Evolutionary conservation across 1,140 invertebrate species (phyloP).

Genomic region (Catajapyx aquilonaris): DNA sequence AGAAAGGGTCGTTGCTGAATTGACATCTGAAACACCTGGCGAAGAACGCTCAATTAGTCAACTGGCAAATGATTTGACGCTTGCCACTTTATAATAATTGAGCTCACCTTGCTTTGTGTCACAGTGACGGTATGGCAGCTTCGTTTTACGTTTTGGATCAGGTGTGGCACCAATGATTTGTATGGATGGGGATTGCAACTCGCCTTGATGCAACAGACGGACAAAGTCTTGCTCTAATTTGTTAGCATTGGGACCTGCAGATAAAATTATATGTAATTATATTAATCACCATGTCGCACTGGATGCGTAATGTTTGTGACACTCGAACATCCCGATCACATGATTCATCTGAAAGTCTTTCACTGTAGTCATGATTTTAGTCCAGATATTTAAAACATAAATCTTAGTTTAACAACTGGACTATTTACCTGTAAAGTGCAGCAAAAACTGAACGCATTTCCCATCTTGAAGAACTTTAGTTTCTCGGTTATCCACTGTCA

Average conservation of each 20-base stretch:
- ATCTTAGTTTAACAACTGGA: not conserved
- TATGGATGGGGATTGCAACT: too few relatives aligned
- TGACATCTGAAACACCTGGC: too few relatives aligned
- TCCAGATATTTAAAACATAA: not conserved
- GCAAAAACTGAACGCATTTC: slow-evolving; percentile 63
- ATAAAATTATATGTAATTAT: slow-evolving; percentile 1
- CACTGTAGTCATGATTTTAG: slow-evolving; percentile 1
- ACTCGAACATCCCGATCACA: not conserved
- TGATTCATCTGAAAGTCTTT: not conserved
- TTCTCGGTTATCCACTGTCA: slow-evolving; percentile 59
- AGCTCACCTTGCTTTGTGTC: too few relatives aligned
- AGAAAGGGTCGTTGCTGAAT: too few relatives aligned
- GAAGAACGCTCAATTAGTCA: too few relatives aligned
- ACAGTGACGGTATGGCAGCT: too few relatives aligned
- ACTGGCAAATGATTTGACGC: too few relatives aligned
- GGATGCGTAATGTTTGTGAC: not conserved
- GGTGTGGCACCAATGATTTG: too few relatives aligned
- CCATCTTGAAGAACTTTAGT: slow-evolving; percentile 53
- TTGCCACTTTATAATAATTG: too few relatives aligned
- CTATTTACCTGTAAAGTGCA: slow-evolving; percentile 56
- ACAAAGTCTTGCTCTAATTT: slow-evolving; percentile 56
- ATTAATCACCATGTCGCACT: slow-evolving; percentile 1
- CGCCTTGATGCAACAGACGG: slow-evolving; percentile 41
- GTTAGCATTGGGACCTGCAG: slow-evolving; percentile 42
- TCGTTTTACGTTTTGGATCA: too few relatives aligned